phyloP scores from a whole-genome alignment of 2,888 invertebrate genomes.

The Terebella lapidaria region DNA sequence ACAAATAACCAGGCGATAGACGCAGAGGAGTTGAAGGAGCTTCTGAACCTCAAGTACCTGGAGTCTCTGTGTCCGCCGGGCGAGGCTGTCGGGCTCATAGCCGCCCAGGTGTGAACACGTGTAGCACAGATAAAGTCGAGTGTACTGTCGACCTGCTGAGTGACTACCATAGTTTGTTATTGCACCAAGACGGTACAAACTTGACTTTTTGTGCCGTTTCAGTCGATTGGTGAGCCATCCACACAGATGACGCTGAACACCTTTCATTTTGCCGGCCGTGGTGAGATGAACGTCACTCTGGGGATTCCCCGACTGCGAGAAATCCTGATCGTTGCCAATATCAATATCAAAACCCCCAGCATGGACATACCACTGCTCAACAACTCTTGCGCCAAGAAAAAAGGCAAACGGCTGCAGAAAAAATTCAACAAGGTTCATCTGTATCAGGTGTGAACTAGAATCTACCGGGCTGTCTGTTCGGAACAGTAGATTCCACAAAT shows the following conservation, averaged over 20 bases:
- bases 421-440: constrained; percentile 75
- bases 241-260: constrained; percentile 99
- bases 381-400: constrained; percentile 47
- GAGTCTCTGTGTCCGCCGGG: constrained; percentile 80
- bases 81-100: constrained; percentile 91
- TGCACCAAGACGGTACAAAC: too few species aligned
- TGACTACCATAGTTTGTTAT: too few species aligned
- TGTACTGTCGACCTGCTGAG: too few species aligned
- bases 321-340: constrained; percentile 90
- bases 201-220: constrained; percentile 22
- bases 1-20: background rate
- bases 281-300: constrained; percentile 99
- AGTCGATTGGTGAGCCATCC: constrained; percentile 95
- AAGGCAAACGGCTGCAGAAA: constrained; percentile 67
- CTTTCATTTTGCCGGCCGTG: constrained; percentile 98
- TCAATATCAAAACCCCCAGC: constrained; percentile 89
- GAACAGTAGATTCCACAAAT: too few species aligned
- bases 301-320: constrained; percentile 95
- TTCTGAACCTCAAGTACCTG: constrained; percentile 62
- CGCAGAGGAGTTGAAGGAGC: background rate
- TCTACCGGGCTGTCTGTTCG: too few species aligned
- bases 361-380: constrained; percentile 84
- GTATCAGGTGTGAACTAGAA: constrained; percentile 61
- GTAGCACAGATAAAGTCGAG: too few species aligned
- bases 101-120: constrained; percentile 75